These are phyloP conservation scores for Dendrocincla fuliginosa DNA, from an alignment of 2,797 vertebrate species.

Conservation along the genomic window DNA sequence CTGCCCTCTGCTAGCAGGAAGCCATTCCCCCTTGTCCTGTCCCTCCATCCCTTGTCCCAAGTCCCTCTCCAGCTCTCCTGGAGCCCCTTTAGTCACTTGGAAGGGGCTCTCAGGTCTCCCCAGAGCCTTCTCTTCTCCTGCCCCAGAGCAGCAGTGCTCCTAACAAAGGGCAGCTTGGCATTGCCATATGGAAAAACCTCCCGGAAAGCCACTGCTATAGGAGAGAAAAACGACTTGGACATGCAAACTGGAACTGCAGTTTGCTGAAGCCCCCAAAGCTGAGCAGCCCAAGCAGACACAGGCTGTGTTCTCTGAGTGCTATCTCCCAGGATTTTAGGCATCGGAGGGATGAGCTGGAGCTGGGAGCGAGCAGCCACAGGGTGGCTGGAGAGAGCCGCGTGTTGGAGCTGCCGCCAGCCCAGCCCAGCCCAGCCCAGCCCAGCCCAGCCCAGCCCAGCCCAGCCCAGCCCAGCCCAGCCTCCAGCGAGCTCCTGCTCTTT, in stretches of 20 bases:
- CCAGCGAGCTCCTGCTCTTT: background rate
- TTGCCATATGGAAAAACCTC: background rate
- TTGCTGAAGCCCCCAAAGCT: background rate
- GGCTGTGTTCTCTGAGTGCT: background rate
- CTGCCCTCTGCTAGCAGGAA: background rate
- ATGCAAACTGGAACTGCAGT: background rate
- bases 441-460: background rate
- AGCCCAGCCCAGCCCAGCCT: background rate
- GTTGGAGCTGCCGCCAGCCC: background rate
- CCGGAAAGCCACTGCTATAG: background rate
- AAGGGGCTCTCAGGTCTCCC: background rate
- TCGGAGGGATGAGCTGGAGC: background rate
- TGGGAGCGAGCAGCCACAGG: constrained; percentile 52
- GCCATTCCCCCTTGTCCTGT: background rate
- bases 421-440: background rate
- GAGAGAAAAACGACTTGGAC: background rate
- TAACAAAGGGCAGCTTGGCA: background rate
- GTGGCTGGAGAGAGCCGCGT: constrained; percentile 63
- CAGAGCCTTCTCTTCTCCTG: background rate
- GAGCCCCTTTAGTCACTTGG: background rate
- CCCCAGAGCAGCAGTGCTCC: background rate
- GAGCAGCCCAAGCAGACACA: background rate
- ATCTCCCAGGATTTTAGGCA: too few species aligned
- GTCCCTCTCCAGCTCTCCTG: background rate
- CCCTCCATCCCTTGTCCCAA: background rate